Evolutionary conservation across 1,140 invertebrate genomes (phyloP).

Genomic region (Papilio machaon): DNA sequence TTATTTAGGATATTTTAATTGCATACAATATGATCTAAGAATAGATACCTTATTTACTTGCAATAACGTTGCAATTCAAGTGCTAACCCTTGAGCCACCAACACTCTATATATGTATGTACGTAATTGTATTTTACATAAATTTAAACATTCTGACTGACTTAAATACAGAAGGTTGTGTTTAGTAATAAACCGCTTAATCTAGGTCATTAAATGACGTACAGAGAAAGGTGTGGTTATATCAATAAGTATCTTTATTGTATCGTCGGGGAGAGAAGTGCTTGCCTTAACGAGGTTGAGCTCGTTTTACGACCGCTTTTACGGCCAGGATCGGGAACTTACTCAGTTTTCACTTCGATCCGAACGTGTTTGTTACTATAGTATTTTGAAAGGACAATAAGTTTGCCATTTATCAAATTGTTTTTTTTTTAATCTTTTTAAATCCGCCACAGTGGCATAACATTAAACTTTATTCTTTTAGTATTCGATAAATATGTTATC

Average conservation of each 20-base stretch:
- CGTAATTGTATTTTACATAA: neutral
- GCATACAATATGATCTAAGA: too few relatives aligned
- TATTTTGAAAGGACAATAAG: conserved; percentile 19
- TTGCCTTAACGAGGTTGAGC: conserved; percentile 56
- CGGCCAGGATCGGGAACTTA: conserved; percentile 44
- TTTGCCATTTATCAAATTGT: neutral
- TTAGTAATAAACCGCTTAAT: conserved; percentile 37
- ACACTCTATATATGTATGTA: too few relatives aligned
- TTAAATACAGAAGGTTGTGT: conserved; percentile 15
- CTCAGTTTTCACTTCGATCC: conserved; percentile 41
- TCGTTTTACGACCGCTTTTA: conserved; percentile 57
- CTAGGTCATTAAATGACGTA: conserved; percentile 38
- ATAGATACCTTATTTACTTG: too few relatives aligned
- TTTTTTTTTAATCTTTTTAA: conserved; percentile 5
- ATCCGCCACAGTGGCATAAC: neutral
- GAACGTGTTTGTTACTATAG: conserved; percentile 3
- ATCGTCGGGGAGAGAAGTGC: conserved; percentile 53
- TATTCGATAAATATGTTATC: too few relatives aligned
- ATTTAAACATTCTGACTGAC: neutral
- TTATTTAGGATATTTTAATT: too few relatives aligned
- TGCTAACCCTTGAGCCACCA: too few relatives aligned
- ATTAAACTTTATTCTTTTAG: neutral
- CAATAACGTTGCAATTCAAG: too few relatives aligned
- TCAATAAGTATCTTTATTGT: conserved; percentile 66
- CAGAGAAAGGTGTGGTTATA: conserved; percentile 58